Conservation (phyloP, 2,113 vertebrate species). For the Guaruba guarouba region DNA sequence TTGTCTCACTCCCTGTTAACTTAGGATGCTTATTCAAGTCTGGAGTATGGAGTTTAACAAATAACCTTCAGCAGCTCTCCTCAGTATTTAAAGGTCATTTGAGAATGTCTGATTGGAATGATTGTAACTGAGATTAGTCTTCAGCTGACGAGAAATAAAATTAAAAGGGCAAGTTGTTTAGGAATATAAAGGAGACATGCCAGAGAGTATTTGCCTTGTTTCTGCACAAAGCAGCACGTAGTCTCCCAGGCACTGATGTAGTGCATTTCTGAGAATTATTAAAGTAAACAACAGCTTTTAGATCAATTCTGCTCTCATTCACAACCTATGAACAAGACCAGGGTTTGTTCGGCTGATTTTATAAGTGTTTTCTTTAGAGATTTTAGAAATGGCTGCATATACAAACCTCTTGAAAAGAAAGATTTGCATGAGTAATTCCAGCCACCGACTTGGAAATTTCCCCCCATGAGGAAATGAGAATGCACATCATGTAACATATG, state of each 20-base stretch:
- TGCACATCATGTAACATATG: background rate
- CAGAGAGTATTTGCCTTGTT: background rate
- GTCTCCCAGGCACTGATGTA: background rate
- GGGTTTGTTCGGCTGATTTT: background rate
- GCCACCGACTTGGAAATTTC: background rate
- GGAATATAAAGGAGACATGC: background rate
- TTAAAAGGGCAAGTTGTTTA: slow-evolving; percentile 13
- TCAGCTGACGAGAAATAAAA: slow-evolving; percentile 10
- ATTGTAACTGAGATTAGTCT: slow-evolving; percentile 17
- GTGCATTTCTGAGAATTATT: background rate
- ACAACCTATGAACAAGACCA: background rate
- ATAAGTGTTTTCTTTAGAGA: background rate
- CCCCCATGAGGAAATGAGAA: slow-evolving; percentile 1
- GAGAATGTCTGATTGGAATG: slow-evolving; percentile 9
- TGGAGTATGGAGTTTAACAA: background rate
- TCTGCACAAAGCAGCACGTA: background rate
- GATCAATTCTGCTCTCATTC: background rate
- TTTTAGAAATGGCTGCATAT: background rate
- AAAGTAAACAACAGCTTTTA: background rate
- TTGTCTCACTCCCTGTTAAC: background rate
- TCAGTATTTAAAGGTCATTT: slow-evolving; percentile 32
- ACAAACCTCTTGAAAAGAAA: background rate
- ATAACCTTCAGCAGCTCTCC: background rate
- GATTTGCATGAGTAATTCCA: slow-evolving; percentile 4
- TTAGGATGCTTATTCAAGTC: background rate